These are phyloP conservation scores for Ivindomyrus marchei DNA, from an alignment of 2,113 vertebrate species.

Conservation along the genomic window DNA sequence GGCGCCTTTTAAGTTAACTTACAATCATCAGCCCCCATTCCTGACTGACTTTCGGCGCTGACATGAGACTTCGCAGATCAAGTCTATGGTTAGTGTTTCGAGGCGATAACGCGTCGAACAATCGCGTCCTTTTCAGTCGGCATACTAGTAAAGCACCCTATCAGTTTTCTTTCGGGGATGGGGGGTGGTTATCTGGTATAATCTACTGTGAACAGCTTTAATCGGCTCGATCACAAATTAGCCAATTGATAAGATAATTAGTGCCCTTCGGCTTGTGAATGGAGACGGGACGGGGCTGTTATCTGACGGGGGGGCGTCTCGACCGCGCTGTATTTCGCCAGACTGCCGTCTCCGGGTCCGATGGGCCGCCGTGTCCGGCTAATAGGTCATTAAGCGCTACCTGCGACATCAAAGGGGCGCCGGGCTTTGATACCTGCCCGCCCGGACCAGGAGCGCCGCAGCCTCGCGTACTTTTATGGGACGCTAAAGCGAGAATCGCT, in stretches of 20 bases:
- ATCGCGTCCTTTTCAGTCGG: neutral
- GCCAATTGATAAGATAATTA: conserved; percentile 31
- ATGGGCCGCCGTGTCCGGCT: conserved; percentile 34
- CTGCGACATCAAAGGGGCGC: conserved; percentile 38
- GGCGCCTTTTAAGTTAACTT: neutral
- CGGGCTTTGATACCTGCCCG: conserved; percentile 37
- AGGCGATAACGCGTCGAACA: conserved; percentile 21
- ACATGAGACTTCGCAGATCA: conserved; percentile 16
- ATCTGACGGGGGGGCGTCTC: conserved; percentile 25
- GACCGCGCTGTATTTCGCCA: conserved; percentile 20
- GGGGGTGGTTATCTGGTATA: conserved; percentile 12
- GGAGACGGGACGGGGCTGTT: conserved; percentile 22
- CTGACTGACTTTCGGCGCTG: neutral
- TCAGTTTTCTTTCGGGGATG: neutral
- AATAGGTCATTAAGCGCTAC: conserved; percentile 44
- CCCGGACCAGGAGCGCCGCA: neutral
- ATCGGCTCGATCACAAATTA: conserved; percentile 34
- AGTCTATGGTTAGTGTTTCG: conserved; percentile 9
- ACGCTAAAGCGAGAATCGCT: neutral
- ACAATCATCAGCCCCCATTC: neutral
- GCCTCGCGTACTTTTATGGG: neutral
- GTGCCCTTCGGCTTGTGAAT: conserved; percentile 22
- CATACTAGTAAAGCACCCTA: conserved; percentile 14
- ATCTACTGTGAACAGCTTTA: conserved; percentile 27
- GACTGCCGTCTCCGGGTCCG: conserved; percentile 39